Percentiles rank a stretch among this genome's conserved stretches.
Evolutionary conservation across 2,113 vertebrate genomes (phyloP).

Genomic region (Odocoileus virginianus): DNA sequence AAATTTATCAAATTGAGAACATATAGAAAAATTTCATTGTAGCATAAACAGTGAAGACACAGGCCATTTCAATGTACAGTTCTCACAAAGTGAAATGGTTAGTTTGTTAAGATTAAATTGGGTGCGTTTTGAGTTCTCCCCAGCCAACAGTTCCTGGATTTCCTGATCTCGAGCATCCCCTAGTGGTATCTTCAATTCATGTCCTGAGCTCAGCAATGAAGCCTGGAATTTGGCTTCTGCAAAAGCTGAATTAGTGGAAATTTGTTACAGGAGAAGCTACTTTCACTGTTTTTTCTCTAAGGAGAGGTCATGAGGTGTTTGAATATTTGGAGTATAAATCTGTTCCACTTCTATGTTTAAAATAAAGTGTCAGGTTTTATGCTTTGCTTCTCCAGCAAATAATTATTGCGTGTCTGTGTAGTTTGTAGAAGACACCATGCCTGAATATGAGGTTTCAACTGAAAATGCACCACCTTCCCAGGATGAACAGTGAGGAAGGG

Average conservation of each 20-base stretch:
- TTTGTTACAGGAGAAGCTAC: not conserved
- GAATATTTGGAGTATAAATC: not conserved
- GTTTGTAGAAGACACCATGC: not conserved
- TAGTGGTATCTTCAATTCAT: not conserved
- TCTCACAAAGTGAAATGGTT: not conserved
- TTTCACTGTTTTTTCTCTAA: not conserved
- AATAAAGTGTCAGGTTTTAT: not conserved
- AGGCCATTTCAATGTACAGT: too few species aligned
- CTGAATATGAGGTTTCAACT: not conserved
- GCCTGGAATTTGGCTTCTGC: not conserved
- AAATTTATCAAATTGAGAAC: not conserved
- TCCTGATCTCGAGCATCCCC: slow-evolving; percentile 32
- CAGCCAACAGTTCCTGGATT: not conserved
- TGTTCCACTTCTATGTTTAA: not conserved
- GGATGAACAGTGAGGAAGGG: not conserved
- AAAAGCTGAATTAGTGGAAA: not conserved
- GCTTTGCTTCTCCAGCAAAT: not conserved
- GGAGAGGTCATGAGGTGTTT: not conserved
- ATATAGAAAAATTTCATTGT: too few species aligned
- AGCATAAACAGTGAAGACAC: not conserved
- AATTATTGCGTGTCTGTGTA: rapidly evolving
- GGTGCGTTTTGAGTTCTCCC: rapidly evolving
- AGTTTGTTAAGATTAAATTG: not conserved
- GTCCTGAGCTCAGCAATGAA: not conserved
- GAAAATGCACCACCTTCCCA: not conserved